Conservation (phyloP, 2,113 vertebrate genomes). For the Equus przewalskii region DNA sequence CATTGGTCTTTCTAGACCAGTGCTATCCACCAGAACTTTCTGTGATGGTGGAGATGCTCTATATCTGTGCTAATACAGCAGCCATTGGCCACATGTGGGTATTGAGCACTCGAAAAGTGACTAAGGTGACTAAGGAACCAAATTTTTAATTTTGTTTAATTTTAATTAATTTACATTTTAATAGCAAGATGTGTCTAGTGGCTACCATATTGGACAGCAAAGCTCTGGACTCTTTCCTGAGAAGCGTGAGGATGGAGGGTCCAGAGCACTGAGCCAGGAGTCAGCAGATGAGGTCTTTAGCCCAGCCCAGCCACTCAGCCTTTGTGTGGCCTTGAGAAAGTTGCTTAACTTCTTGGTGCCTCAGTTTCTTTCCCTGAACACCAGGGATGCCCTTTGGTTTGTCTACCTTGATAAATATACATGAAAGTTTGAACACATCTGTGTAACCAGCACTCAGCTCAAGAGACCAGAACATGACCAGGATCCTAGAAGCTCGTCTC, state of each 20-base stretch:
- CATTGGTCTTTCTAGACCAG: not conserved
- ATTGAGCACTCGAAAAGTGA: not conserved
- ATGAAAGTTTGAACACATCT: not conserved
- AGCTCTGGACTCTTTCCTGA: not conserved
- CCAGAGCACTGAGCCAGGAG: not conserved
- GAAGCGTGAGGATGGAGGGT: not conserved
- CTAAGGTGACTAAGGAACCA: not conserved
- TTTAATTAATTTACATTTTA: not conserved
- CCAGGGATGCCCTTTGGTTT: not conserved
- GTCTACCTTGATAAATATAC: not conserved
- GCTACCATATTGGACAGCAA: not conserved
- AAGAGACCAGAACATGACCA: not conserved
- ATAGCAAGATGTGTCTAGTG: not conserved
- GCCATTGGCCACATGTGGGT: not conserved
- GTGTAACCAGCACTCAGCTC: not conserved
- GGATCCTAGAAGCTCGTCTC: not conserved
- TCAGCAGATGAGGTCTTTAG: not conserved
- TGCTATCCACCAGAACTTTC: not conserved
- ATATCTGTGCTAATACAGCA: not conserved
- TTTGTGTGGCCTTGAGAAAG: not conserved
- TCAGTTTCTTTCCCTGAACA: not conserved
- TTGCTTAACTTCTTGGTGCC: too few relatives aligned
- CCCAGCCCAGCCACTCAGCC: not conserved
- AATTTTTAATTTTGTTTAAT: not conserved
- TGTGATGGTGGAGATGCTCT: not conserved